These are phyloP conservation scores for Cepaea nemoralis DNA, from an alignment of 1,140 invertebrate species.

Conservation along the genomic window DNA sequence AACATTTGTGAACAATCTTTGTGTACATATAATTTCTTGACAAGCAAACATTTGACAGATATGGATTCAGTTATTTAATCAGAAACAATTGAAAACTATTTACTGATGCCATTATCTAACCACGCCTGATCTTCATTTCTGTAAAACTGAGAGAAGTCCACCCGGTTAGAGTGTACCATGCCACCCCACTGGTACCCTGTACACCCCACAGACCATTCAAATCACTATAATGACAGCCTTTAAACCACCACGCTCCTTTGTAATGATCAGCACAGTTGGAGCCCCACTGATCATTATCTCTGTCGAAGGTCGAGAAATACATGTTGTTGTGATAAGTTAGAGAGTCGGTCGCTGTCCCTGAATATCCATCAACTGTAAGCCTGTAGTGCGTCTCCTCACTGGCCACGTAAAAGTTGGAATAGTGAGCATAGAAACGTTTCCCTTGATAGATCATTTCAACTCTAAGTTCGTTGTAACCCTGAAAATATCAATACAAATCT, in stretches of 20 bases:
- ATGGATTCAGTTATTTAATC: too few species aligned
- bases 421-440: neutral
- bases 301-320: neutral
- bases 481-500: too few species aligned
- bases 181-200: too few species aligned
- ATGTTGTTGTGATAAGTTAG: neutral
- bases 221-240: neutral
- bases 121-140: too few species aligned
- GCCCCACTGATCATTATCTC: neutral
- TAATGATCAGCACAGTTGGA: neutral
- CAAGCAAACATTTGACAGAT: too few species aligned
- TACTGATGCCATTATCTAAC: too few species aligned
- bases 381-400: neutral
- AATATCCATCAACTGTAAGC: neutral
- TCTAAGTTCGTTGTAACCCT: neutral
- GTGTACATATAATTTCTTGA: too few species aligned
- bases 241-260: neutral
- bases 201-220: conserved; percentile 1
- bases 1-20: too few species aligned
- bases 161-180: too few species aligned
- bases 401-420: neutral
- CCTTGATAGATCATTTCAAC: neutral
- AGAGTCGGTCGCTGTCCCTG: neutral
- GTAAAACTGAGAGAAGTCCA: too few species aligned
- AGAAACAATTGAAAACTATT: too few species aligned